Percentiles rank a stretch among this genome's conserved stretches.
Evolutionary conservation across 2,888 invertebrate genomes (phyloP).

Genomic region (Stomorhina lunata): DNA sequence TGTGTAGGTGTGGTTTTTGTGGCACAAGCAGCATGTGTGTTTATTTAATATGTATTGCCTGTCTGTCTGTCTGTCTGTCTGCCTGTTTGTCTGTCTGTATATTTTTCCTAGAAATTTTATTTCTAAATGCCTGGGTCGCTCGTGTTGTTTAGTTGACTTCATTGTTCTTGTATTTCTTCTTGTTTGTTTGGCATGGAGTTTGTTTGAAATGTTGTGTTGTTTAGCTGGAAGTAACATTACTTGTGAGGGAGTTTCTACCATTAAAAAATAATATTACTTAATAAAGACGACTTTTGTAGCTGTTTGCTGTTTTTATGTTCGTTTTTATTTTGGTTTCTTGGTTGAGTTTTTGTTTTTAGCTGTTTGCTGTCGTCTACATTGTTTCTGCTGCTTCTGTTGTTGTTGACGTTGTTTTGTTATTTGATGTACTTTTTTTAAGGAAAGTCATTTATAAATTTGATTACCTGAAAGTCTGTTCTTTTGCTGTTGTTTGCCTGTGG

Average conservation of each 20-base stretch:
- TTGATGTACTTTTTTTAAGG: slow-evolving; percentile 58
- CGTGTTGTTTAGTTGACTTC: slow-evolving; percentile 7
- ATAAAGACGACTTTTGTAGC: slow-evolving; percentile 52
- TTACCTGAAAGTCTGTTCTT: slow-evolving; percentile 51
- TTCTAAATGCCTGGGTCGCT: slow-evolving; percentile 36
- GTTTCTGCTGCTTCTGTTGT: neutral
- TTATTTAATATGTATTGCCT: no score
- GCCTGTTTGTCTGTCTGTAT: neutral
- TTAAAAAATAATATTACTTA: slow-evolving; percentile 60
- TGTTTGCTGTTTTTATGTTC: slow-evolving; percentile 2
- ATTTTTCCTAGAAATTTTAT: slow-evolving; percentile 17
- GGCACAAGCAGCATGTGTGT: neutral
- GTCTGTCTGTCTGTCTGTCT: slow-evolving; percentile 4
- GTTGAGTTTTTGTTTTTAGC: slow-evolving; percentile 1
- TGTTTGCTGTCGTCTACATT: slow-evolving; percentile 33
- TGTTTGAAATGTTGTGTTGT: neutral
- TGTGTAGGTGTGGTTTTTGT: slow-evolving; percentile 43
- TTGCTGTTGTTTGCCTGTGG: slow-evolving; percentile 21
- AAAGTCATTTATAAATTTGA: slow-evolving; percentile 63
- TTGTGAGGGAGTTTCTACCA: slow-evolving; percentile 53
- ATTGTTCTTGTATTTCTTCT: slow-evolving; percentile 4
- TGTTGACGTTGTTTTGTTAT: slow-evolving; percentile 3
- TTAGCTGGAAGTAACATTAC: neutral
- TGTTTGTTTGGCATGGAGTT: slow-evolving; percentile 36
- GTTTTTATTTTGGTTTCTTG: neutral